These are phyloP conservation scores for Rafetus swinhoei DNA, from an alignment of 2,113 vertebrate genomes.

Conservation along the genomic window DNA sequence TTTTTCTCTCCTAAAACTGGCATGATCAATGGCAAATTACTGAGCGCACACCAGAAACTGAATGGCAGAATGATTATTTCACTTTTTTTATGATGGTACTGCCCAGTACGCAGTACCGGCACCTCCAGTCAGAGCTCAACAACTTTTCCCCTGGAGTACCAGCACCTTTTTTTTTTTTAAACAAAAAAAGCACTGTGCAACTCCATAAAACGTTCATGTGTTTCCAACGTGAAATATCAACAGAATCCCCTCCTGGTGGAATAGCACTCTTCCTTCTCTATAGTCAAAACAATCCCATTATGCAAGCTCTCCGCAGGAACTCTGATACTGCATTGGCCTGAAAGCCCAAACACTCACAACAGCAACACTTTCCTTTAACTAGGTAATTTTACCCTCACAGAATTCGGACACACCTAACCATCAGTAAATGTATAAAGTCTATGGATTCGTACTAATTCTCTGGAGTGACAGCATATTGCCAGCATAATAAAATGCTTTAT, in stretches of 20 bases:
- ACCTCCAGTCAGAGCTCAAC: too few species aligned
- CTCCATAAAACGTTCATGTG: accelerated
- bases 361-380: slow-evolving; percentile 38
- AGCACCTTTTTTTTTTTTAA: too few species aligned
- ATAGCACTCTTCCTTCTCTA: background rate
- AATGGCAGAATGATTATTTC: background rate
- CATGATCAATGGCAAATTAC: background rate
- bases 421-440: background rate
- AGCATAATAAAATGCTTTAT: background rate
- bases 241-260: background rate
- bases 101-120: too few species aligned
- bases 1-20: background rate
- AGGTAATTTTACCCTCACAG: slow-evolving; percentile 21
- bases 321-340: slow-evolving; percentile 14
- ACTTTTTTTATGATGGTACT: too few species aligned
- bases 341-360: slow-evolving; percentile 12
- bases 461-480: background rate
- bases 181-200: background rate
- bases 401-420: slow-evolving; percentile 15
- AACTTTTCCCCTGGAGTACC: too few species aligned
- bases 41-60: background rate
- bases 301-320: background rate
- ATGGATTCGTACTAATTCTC: slow-evolving; percentile 39
- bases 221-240: accelerated
- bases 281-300: background rate